These are phyloP conservation scores for Alsophila aescularia DNA, from an alignment of 2,888 invertebrate genomes.

Conservation along the genomic window DNA sequence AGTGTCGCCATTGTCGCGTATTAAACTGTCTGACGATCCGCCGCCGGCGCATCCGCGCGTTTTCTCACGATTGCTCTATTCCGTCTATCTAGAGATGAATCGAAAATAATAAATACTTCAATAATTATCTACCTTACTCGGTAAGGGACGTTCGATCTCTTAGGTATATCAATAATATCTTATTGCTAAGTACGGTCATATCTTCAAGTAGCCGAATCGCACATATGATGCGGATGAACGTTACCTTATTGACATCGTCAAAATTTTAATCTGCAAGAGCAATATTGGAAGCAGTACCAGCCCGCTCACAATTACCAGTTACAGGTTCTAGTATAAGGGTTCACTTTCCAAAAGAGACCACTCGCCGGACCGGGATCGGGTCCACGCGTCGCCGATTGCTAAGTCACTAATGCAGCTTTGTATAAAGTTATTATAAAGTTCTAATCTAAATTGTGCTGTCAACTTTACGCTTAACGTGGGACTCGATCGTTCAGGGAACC, in stretches of 20 bases:
- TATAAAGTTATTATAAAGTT: conserved; percentile 23
- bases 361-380: conserved; percentile 9
- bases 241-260: conserved; percentile 57
- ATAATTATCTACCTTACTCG: conserved; percentile 82
- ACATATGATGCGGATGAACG: conserved; percentile 61
- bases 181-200: conserved; percentile 80
- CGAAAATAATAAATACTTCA: conserved; percentile 76
- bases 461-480: conserved; percentile 26
- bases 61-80: conserved; percentile 46
- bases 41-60: conserved; percentile 26
- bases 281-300: conserved; percentile 79
- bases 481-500: conserved; percentile 2
- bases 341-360: conserved; percentile 35
- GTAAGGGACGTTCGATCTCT: conserved; percentile 84
- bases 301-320: conserved; percentile 66
- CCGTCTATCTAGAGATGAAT: conserved; percentile 70
- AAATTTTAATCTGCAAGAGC: conserved; percentile 69
- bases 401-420: conserved; percentile 13
- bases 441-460: conserved; percentile 25
- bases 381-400: conserved; percentile 3
- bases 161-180: conserved; percentile 81
- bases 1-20: background rate
- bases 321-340: conserved; percentile 37
- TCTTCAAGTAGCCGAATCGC: conserved; percentile 74
- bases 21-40: conserved; percentile 46